These are phyloP conservation scores for Falco concolor DNA, from an alignment of 2,797 vertebrate species.

Conservation along the genomic window DNA sequence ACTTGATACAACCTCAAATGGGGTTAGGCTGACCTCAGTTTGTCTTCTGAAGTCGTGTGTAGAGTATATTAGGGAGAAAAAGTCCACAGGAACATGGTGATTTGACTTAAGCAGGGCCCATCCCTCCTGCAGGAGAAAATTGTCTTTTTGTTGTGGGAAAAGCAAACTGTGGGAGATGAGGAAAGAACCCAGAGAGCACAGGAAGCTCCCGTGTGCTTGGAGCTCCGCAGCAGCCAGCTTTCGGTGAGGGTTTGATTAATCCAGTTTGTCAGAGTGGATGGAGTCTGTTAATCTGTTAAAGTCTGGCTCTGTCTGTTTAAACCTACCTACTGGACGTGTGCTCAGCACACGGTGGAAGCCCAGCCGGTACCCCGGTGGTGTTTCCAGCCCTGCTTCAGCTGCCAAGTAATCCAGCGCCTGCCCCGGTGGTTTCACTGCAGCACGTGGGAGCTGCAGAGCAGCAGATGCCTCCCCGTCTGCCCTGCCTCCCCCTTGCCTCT, in stretches of 20 bases:
- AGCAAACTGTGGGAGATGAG: neutral
- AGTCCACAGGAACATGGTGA: neutral
- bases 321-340: neutral
- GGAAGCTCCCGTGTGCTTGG: neutral
- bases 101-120: neutral
- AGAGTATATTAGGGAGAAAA: neutral
- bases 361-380: neutral
- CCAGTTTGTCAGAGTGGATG: neutral
- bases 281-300: neutral
- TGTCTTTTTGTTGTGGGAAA: neutral
- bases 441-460: neutral
- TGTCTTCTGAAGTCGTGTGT: neutral
- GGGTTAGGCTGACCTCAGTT: neutral
- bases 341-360: neutral
- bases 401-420: rapidly evolving
- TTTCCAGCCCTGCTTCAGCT: neutral
- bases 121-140: neutral
- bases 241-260: neutral
- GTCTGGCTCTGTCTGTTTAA: neutral
- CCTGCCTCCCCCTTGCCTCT: neutral
- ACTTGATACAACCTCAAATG: neutral
- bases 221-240: neutral
- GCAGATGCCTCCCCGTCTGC: neutral
- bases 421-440: neutral
- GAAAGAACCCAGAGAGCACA: neutral